Evolutionary conservation across 2,113 vertebrate species (phyloP).

Genomic region (Platysteira castanea): DNA sequence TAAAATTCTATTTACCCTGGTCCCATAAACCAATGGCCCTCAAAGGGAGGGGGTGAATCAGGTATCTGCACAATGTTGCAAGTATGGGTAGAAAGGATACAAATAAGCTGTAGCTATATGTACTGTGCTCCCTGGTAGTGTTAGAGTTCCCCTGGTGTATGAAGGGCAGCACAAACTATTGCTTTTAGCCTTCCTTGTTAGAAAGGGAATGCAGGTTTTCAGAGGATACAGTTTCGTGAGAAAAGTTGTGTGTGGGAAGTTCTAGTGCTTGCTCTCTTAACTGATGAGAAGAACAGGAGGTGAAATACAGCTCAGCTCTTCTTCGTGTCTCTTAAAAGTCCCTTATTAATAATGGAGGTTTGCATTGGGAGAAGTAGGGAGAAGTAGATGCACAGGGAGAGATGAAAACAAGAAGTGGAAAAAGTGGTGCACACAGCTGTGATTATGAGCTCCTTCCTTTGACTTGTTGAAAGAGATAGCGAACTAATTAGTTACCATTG

Average conservation of each 20-base stretch:
- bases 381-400: background rate
- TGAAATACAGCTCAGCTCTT: background rate
- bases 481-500: background rate
- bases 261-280: background rate
- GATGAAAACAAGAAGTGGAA: background rate
- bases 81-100: background rate
- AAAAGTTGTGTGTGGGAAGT: background rate
- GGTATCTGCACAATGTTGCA: background rate
- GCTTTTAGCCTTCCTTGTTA: background rate
- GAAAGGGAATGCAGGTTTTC: fast-evolving
- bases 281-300: background rate
- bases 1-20: background rate
- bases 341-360: background rate
- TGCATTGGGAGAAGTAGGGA: background rate
- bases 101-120: background rate
- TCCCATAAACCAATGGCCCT: background rate
- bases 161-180: background rate
- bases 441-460: background rate
- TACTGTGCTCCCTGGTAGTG: background rate
- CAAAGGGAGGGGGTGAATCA: background rate
- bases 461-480: background rate
- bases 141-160: background rate
- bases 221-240: background rate
- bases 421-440: background rate
- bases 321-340: background rate